Conservation (phyloP, 2,113 vertebrate genomes). For the Forbesichthys papilliferus region DNA sequence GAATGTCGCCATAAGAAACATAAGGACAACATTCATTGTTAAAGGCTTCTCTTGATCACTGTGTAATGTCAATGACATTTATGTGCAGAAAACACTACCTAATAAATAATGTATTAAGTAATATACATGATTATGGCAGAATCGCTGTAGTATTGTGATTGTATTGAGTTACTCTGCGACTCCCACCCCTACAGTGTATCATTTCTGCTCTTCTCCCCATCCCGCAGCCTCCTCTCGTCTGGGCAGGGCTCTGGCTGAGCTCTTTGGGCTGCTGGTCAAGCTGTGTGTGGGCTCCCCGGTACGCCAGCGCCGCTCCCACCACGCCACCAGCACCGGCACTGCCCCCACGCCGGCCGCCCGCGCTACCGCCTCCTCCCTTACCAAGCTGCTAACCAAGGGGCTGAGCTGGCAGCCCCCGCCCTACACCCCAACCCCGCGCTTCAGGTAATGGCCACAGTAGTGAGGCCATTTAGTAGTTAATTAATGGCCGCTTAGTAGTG, state of each 20-base stretch:
- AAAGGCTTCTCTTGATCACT: too few relatives aligned
- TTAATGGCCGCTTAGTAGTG: neutral
- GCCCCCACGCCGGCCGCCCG: conserved; percentile 90
- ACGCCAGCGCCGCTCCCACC: conserved; percentile 89
- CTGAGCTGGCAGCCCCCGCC: conserved; percentile 92
- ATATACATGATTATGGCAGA: too few relatives aligned
- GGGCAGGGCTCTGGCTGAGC: conserved; percentile 88
- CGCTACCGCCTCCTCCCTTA: conserved; percentile 90
- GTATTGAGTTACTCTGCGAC: too few relatives aligned
- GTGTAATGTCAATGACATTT: too few relatives aligned
- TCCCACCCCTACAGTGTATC: too few relatives aligned
- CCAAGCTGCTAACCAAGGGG: conserved; percentile 91
- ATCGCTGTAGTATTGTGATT: too few relatives aligned
- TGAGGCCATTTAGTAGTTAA: too few relatives aligned
- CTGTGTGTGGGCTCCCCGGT: conserved; percentile 93
- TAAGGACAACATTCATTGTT: too few relatives aligned
- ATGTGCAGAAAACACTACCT: too few relatives aligned
- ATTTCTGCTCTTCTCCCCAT: neutral
- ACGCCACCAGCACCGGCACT: conserved; percentile 89
- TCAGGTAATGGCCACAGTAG: conserved; percentile 74
- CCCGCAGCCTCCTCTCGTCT: conserved; percentile 86
- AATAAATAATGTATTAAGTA: too few relatives aligned
- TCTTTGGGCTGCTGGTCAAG: conserved; percentile 91
- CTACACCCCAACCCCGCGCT: conserved; percentile 92
- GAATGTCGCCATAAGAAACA: too few relatives aligned